Base-by-base conservation (phyloP, 2,113 vertebrate species). In the Cynocephalus volans region DNA sequence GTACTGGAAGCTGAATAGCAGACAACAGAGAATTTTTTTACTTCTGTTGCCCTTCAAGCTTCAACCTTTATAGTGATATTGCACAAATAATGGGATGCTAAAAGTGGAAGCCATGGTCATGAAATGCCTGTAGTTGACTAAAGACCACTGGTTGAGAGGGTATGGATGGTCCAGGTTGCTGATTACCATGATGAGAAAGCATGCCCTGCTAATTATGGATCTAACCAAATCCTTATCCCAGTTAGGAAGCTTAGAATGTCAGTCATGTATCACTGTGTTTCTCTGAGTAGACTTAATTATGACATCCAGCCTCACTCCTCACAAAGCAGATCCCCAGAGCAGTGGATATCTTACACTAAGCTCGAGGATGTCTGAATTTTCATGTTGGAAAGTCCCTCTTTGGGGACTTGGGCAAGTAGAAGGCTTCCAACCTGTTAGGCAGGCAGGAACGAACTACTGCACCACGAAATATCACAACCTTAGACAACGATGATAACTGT, bases 241-340 rank as follows among this genome's bases (percentile, higher is more conserved):
- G 31, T 79, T 86, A 81, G 52, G 70, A 96, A 92, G 33, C 84
- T 92, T 73, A 79, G 41, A 84, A 92, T 64, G 6, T 88, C 77
- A 91, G 62, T 95, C 86, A 79, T 48, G 60, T 95, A 97, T 84
- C 79, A 90, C 81, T 79, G 81, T 56, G 5, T 92, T 64, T 58
- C 58, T 94, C 54, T 88, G 65, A 93, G 45, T 84, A 93, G 60
- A 48, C 65, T 94, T 89, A 70, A 94, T 97, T 96, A 70, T 82
- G 48, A 83, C 28, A 83, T 58, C 31, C 21, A 50, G 52, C 10
- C 62, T 86, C 24, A 21, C 15, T 41, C 56, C 18, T 79, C 50
- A 64, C 60, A 91, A 93, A 81, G 33, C 72, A 96, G 91, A 82
- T 86, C 33, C 26, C 75, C 73, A 70, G 17, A 90, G 54, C 21